Evolutionary conservation across 2,888 invertebrate genomes (phyloP).

Genomic region (Heliconius aoede): DNA sequence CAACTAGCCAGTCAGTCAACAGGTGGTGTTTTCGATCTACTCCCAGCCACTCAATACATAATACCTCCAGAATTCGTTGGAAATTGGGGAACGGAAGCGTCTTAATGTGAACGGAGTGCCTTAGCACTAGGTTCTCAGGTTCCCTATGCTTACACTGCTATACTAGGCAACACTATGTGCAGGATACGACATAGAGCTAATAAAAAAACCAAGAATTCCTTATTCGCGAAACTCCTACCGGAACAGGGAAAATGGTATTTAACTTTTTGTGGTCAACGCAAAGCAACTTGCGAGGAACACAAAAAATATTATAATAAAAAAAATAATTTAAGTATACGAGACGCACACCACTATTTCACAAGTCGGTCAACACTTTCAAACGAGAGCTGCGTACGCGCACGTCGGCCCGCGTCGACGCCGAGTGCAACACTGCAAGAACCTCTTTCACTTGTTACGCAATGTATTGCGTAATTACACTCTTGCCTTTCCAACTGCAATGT

Average conservation of each 20-base stretch:
- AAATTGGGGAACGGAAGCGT: too few relatives aligned
- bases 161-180: too few relatives aligned
- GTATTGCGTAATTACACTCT: conserved; percentile 68
- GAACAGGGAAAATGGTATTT: neutral
- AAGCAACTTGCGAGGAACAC: neutral
- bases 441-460: conserved; percentile 80
- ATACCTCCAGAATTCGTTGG: too few relatives aligned
- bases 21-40: too few relatives aligned
- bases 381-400: conserved; percentile 49
- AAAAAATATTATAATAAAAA: neutral
- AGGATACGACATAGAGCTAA: too few relatives aligned
- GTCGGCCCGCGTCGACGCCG: conserved; percentile 62
- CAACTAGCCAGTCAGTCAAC: too few relatives aligned
- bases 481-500: conserved; percentile 69
- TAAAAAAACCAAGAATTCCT: neutral
- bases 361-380: conserved; percentile 14
- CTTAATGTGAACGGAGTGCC: too few relatives aligned
- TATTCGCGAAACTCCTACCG: neutral
- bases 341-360: conserved; percentile 40
- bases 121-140: too few relatives aligned
- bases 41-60: too few relatives aligned
- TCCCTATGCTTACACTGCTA: too few relatives aligned
- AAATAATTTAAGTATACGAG: neutral
- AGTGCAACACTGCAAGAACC: conserved; percentile 66
- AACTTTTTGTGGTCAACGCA: neutral